Evolutionary conservation across 2,797 vertebrate species (phyloP).

Genomic region (Eulemur mongoz): DNA sequence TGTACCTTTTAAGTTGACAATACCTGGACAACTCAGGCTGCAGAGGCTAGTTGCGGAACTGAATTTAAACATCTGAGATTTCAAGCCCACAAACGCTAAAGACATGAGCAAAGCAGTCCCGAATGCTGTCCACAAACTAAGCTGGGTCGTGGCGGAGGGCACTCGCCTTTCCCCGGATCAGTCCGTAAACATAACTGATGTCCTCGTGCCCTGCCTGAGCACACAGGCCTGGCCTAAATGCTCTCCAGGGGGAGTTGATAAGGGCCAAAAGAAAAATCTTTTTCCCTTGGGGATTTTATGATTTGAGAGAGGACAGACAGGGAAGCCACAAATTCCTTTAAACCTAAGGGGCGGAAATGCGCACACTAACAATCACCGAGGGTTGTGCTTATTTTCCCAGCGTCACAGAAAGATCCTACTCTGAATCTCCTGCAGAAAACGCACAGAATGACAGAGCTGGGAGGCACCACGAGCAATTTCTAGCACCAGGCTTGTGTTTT

Average conservation of each 20-base stretch:
- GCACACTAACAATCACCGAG: not conserved
- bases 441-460: not conserved
- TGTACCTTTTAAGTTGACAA: not conserved
- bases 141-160: fast-evolving
- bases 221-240: not conserved
- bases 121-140: fast-evolving
- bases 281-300: not conserved
- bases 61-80: not conserved
- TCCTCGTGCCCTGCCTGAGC: no score
- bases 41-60: not conserved
- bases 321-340: not conserved
- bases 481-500: fast-evolving
- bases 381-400: fast-evolving
- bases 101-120: fast-evolving
- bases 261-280: not conserved
- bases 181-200: no score
- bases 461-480: fast-evolving
- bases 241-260: not conserved
- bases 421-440: not conserved
- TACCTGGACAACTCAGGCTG: not conserved
- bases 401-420: fast-evolving
- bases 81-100: not conserved
- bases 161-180: fast-evolving
- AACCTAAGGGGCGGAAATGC: not conserved
- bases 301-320: not conserved